A percentile compares a stretch with the other conserved stretches of the same genome.
These are phyloP conservation scores for Asarcornis scutulata DNA, from an alignment of 2,113 vertebrate genomes.

Conservation along the genomic window DNA sequence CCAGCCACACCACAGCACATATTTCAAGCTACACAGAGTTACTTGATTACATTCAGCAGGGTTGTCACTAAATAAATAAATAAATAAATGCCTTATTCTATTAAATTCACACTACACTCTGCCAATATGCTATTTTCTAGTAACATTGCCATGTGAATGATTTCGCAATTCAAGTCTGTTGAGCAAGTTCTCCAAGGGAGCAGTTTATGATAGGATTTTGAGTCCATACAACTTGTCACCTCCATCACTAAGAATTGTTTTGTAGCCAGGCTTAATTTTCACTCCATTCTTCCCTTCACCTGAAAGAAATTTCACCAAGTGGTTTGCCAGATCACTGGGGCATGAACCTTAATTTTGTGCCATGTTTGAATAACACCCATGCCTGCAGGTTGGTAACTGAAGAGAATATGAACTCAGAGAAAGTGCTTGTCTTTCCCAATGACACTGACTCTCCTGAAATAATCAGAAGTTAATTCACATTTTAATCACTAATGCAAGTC, in stretches of 20 bases:
- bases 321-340: background rate
- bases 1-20: background rate
- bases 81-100: background rate
- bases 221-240: background rate
- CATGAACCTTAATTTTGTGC: background rate
- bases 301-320: background rate
- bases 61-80: background rate
- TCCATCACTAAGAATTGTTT: background rate
- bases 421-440: background rate
- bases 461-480: background rate
- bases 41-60: background rate
- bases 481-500: background rate
- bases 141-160: background rate
- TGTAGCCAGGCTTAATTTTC: background rate
- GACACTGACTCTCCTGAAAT: background rate
- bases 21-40: background rate
- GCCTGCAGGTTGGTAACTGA: background rate
- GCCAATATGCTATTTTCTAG: background rate
- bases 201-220: background rate
- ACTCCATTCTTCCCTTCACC: background rate
- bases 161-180: background rate
- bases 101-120: background rate
- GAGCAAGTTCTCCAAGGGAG: background rate
- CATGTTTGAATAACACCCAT: background rate
- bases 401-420: background rate